Base-by-base conservation (phyloP, 1,140 invertebrate genomes). In the Bombyx mandarina region DNA sequence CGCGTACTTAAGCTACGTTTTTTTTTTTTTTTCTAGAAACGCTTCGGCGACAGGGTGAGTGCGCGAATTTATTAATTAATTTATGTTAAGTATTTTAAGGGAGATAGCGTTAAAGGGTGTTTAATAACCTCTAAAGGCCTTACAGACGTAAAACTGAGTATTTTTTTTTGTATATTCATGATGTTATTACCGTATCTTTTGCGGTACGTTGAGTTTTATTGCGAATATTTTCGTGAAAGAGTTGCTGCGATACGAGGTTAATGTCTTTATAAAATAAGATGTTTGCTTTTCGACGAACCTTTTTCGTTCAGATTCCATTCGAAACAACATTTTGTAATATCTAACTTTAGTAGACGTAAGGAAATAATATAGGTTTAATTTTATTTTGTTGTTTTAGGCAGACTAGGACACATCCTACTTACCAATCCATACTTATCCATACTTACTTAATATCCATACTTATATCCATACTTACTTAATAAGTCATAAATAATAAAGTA, bases 41-140 rank as follows among this genome's bases (percentile, higher is more conserved):
- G 3, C 76, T 76, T 82, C 77, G 80, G 61, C 69, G 72, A 79
- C 78, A 84, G 82, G 78, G 72, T 76, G 81, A 80, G 77, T 64
- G 78, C 65, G 81, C 71, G 69, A 72, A 77, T 71, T 79, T 80
- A 65, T 82, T 86, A 84, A 86, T 86, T 86, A 86, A 84, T 86
- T 86, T 82, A 86, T 86, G 79, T 82, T 83, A 82, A 85, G 74
- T 74, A 79, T 73, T 73, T 57, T 63, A 55, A 47, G 69, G 72
- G 67, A 69, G 64, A 68, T 71, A 69, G 63, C 56, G 66, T 61
- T 70, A 78, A 79, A 78, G 72, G 78, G 73, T 78, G 81, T 73
- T 79, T 75, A 73, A 73, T 66, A 75, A 67, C 53, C 35, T 43
- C 26, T 22, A 42, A 45, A 12, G 49, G 43, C 47, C 7, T 47